Base-by-base conservation (phyloP, 2,888 invertebrate genomes). In the Automeris io region DNA sequence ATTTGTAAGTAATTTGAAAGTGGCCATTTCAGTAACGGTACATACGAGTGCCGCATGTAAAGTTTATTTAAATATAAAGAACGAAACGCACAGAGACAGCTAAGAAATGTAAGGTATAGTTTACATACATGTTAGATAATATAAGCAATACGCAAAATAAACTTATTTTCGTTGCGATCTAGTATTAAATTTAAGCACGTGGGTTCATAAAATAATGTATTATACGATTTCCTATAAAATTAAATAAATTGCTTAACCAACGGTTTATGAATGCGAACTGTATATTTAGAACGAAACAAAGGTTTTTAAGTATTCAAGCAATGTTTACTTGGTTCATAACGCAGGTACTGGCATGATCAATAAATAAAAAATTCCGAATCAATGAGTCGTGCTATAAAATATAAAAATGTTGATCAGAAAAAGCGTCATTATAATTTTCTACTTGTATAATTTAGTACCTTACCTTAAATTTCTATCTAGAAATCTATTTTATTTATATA, bases 1-100 rank as follows among this genome's bases (percentile, higher is more conserved):
- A 40, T 37, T 41, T 34, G 39, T 26, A 41, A 44, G 36, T 34
- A 42, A 39, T 40, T 43, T 13, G 23, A 29, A 37, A 43, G 32
- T 35, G 22, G 36, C 40, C 33, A 36, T 13, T 41, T 33, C 33
- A 39, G 25, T 45, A 51, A 45, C 49, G 26, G 41, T 36, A 18
- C 7, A n/a, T n/a, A 3, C 26, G 40, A 41, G 41, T 36, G 8
- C 11, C 34, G 46, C 39, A 52, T 4, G n/a, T 31, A 7, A 34
- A 26, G 7, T 18, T n/a, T n/a, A 37, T 32, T 35, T 24, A 8
- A 23, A 31, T 23, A 18, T 31, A 23, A 19, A 23, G n/a, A 23
- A 25, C 18, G 3, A 16, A 18, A n/a, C 9, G 29, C 12, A 36
- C 13, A 26, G 33, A 32, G 26, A 37, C 33, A 21, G n/a, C 8